Conservation (phyloP, 2,797 vertebrate species). For the Lepus townsendii region DNA sequence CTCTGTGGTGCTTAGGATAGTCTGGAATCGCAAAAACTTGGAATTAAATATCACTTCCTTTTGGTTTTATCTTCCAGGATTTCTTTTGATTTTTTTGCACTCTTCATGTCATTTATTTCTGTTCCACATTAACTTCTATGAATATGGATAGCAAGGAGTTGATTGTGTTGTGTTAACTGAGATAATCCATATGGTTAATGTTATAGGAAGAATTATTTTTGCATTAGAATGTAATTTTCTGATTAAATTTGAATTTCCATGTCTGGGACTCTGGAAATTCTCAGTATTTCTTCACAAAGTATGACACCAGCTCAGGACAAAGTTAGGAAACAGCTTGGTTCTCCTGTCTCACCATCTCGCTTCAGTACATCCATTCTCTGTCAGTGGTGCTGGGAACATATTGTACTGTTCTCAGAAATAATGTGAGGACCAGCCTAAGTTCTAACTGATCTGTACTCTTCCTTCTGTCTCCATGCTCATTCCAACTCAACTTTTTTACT, state of each 20-base stretch:
- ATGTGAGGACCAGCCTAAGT: background rate
- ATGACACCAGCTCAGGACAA: background rate
- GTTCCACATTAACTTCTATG: background rate
- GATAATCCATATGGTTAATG: background rate
- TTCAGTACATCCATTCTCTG: background rate
- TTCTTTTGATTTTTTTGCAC: background rate
- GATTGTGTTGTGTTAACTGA: background rate
- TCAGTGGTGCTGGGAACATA: background rate
- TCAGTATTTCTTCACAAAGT: background rate
- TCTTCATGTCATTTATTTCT: background rate
- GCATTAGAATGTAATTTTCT: background rate
- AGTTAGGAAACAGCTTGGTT: background rate
- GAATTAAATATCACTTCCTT: background rate
- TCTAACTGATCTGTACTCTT: background rate
- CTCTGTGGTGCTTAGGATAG: background rate
- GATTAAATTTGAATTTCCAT: conserved; percentile 10
- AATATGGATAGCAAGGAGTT: background rate
- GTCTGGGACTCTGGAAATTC: background rate
- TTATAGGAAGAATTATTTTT: conserved; percentile 6
- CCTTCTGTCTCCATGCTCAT: background rate
- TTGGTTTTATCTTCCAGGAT: background rate
- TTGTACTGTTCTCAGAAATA: background rate
- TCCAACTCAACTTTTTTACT: background rate
- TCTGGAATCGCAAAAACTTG: background rate
- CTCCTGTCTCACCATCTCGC: background rate